These are phyloP conservation scores for Melanerpes formicivorus DNA, from an alignment of 2,113 vertebrate species.

Conservation along the genomic window DNA sequence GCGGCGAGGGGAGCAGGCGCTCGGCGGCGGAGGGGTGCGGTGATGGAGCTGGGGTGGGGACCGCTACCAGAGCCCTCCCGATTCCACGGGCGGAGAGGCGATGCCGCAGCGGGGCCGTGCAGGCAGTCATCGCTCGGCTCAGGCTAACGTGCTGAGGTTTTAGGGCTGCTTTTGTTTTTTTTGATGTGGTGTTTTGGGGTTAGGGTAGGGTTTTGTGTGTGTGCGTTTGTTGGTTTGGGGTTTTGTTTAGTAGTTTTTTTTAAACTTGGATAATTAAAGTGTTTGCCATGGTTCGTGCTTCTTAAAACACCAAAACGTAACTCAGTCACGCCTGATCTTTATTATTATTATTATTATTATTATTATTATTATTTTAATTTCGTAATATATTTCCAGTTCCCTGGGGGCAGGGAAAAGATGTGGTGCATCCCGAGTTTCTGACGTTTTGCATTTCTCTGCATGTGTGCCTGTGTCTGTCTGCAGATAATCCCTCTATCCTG, in stretches of 20 bases:
- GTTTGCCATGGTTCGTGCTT: neutral
- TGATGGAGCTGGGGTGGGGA: neutral
- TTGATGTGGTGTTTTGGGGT: no score
- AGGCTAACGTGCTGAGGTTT: neutral
- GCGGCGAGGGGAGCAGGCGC: neutral
- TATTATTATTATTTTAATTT: neutral
- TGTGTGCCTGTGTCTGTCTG: neutral
- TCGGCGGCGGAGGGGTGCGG: neutral
- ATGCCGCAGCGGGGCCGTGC: neutral
- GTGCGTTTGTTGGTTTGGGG: neutral
- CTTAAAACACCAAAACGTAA: neutral
- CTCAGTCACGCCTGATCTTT: fast-evolving
- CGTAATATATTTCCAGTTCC: neutral
- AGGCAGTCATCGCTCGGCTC: neutral
- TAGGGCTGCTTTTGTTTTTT: neutral
- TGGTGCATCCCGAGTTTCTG: neutral
- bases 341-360: no score
- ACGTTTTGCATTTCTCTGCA: neutral
- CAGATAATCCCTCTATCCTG: conserved; percentile 34
- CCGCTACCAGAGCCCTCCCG: neutral
- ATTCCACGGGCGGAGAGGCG: neutral
- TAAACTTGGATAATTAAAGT: neutral
- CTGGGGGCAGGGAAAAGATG: neutral
- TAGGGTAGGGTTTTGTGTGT: no score
- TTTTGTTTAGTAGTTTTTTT: neutral